Conservation (phyloP, 2,113 vertebrate genomes). For the Parus major region DNA sequence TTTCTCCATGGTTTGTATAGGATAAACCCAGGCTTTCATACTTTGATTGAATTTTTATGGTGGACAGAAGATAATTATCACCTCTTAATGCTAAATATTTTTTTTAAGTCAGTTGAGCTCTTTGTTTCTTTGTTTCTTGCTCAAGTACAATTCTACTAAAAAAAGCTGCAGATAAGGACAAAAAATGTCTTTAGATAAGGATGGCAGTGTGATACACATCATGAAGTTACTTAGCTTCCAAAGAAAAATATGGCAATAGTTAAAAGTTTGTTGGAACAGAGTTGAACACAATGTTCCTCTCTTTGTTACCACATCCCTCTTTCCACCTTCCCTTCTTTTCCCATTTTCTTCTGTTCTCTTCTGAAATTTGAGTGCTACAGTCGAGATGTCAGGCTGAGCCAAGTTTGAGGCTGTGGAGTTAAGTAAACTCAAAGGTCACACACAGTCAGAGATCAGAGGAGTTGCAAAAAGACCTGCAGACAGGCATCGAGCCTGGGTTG, state of each 20-base stretch:
- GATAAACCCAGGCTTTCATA: not conserved
- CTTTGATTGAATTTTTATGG: constrained; percentile 16
- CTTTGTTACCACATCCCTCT: not conserved
- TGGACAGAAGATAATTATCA: not conserved
- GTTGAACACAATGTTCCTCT: not conserved
- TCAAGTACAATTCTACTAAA: not conserved
- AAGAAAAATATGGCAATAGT: not conserved
- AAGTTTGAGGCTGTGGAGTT: not conserved
- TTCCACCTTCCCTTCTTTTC: not conserved
- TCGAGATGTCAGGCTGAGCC: not conserved
- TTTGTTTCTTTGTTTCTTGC: not conserved
- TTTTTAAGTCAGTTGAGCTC: not conserved
- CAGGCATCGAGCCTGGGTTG: not conserved
- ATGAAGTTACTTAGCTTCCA: not conserved
- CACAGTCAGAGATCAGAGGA: not conserved
- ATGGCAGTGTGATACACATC: not conserved
- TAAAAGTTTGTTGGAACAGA: not conserved
- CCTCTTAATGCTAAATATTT: not conserved
- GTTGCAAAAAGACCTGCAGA: not conserved
- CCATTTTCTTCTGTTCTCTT: not conserved
- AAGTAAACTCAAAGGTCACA: not conserved
- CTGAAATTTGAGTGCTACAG: not conserved
- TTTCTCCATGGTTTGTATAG: not conserved
- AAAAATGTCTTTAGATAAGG: not conserved
- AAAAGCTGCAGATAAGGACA: not conserved